A percentile compares a stretch with the other conserved stretches of the same genome.
phyloP scores from a whole-genome alignment of 2,113 vertebrate genomes.

The Psettodes erumei region DNA sequence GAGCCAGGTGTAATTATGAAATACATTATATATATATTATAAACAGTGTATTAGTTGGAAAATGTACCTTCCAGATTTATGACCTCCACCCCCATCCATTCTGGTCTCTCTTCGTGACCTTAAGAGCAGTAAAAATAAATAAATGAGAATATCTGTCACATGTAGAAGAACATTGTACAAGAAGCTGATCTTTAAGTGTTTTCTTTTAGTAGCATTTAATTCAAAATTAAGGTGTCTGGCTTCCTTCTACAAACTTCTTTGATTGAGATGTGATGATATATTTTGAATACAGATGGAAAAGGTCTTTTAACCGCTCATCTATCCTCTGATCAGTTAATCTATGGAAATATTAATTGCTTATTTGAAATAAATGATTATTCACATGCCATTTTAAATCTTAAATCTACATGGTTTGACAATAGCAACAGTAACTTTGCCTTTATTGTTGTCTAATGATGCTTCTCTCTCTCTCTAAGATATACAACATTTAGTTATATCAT shows the following conservation, averaged over 20 bases:
- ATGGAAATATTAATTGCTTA: neutral
- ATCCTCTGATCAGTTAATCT: neutral
- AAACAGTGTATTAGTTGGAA: neutral
- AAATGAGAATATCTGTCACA: neutral
- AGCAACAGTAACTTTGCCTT: neutral
- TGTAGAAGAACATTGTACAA: neutral
- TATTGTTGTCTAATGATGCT: slow-evolving; percentile 5
- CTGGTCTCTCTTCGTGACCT: slow-evolving; percentile 82
- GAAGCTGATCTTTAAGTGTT: neutral
- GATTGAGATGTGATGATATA: no score
- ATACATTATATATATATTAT: no score
- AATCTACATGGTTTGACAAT: neutral
- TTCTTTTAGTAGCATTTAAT: no score
- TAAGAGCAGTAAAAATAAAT: neutral
- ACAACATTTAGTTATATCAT: slow-evolving; percentile 33
- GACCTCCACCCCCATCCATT: slow-evolving; percentile 73
- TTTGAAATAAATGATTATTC: neutral
- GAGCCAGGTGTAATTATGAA: no score
- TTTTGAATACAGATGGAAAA: no score
- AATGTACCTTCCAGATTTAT: slow-evolving; percentile 87
- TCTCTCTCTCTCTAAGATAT: slow-evolving; percentile 2
- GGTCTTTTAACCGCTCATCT: no score
- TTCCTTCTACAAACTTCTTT: no score
- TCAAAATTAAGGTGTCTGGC: no score
- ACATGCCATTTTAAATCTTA: neutral